Evolutionary conservation across 2,797 vertebrate species (phyloP), one percentile per base, ranked within the genome.

Genomic region (Argya squamiceps): DNA sequence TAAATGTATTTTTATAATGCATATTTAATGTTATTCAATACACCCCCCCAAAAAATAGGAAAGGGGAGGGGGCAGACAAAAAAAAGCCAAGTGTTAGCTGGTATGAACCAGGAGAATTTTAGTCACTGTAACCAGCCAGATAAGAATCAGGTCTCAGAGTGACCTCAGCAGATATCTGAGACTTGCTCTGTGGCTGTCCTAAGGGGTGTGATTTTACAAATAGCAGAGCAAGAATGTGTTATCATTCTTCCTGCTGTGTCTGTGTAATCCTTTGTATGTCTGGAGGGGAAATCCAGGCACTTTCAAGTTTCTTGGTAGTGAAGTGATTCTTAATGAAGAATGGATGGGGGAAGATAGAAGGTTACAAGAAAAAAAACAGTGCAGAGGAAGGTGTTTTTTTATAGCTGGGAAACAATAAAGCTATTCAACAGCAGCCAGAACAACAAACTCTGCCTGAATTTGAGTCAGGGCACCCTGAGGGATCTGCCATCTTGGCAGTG

Each of bases 1-100:
- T 9, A 56, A 43, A 22, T 41, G 4, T 34, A 24, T 65, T 89
- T 64, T 84, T 65, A 60, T 30, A 52, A 69, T 52, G 39, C 12
- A 23, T 69, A 32, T 65, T 69, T 84, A 56, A 74, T 47, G 17
- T 60, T 4, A 71, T 60, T 8, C 14, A 59, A 18, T 53, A 36
- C 1, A 5, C 4, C 11, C 10, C 6, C n/a, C 23, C 22, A 4
- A 11, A 65, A 46, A 53, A 50, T 23, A 29, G 56, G 41, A 12
- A 15, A 12, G 7, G 11, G 0, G 6, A 19, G 3, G 8, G 2
- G 4, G 2, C 19, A 37, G n/a, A 39, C 16, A 37, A 43, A 68
- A 55, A 80, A 80, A 19, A 34, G 4, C 14, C 7, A 56, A 27
- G 4, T 27, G 16, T 73, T 85, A 80, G 18, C 11, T 67, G 20